Evolutionary conservation across 1,140 invertebrate species (phyloP).

Genomic region (Drosophila tsacasi): DNA sequence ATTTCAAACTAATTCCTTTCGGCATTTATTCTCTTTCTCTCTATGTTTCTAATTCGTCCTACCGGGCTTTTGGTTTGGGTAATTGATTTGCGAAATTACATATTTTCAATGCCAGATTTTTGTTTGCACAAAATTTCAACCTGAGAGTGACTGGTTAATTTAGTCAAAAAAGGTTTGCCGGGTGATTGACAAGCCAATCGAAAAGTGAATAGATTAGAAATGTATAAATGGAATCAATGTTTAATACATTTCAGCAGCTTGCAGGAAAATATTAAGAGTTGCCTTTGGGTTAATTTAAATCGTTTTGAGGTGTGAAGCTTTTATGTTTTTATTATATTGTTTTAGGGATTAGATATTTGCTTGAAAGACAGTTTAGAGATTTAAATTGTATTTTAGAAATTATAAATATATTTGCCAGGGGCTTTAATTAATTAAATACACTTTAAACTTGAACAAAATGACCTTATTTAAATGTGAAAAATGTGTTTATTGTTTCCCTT

Average conservation of each 20-base stretch:
- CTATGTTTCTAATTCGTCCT: background rate
- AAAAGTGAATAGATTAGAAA: background rate
- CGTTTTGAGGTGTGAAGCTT: conserved; percentile 10
- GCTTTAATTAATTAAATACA: background rate
- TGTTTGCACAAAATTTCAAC: conserved; percentile 17
- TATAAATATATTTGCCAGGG: background rate
- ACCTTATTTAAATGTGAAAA: background rate
- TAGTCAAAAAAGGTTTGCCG: conserved; percentile 13
- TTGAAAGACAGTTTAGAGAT: too few species aligned
- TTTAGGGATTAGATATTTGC: background rate
- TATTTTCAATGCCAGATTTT: conserved; percentile 31
- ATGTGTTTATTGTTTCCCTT: background rate
- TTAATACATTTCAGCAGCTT: conserved; percentile 10
- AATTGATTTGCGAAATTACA: conserved; percentile 55
- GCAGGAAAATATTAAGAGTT: background rate
- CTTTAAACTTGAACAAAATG: background rate
- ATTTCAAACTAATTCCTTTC: conserved; percentile 31
- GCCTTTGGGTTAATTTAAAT: conserved; percentile 7
- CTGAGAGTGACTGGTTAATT: conserved; percentile 35
- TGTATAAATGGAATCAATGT: conserved; percentile 11
- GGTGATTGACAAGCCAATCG: conserved; percentile 22
- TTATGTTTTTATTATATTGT: conserved; percentile 17
- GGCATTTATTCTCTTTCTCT: conserved; percentile 3
- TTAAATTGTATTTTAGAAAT: background rate
- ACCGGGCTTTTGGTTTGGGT: conserved; percentile 31